Conservation (phyloP, 2,888 invertebrate species). For the Alcis repandata region DNA sequence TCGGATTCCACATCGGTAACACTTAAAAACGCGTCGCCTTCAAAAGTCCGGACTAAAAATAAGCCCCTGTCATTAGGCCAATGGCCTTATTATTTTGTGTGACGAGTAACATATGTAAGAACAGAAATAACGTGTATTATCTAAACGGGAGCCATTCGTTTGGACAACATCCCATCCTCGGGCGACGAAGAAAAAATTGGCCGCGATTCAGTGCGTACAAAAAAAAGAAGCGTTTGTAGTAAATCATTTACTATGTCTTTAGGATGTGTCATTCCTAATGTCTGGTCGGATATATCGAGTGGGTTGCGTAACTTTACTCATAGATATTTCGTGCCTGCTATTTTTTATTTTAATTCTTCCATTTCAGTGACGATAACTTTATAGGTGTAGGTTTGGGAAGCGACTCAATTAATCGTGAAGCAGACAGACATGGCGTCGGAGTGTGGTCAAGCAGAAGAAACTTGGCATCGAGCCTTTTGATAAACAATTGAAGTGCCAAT, state of each 20-base stretch:
- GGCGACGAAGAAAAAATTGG: slow-evolving; percentile 72
- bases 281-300: slow-evolving; percentile 58
- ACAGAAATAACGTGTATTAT: slow-evolving; percentile 82
- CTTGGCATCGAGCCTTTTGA: slow-evolving; percentile 44
- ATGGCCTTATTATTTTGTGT: slow-evolving; percentile 84
- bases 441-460: slow-evolving; percentile 37
- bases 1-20: slow-evolving; percentile 57
- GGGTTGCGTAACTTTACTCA: slow-evolving; percentile 59
- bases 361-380: slow-evolving; percentile 57
- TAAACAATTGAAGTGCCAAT: slow-evolving; percentile 48
- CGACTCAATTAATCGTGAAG: slow-evolving; percentile 42
- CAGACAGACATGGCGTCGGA: slow-evolving; percentile 34
- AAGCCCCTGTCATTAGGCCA: slow-evolving; percentile 83
- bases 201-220: slow-evolving; percentile 70
- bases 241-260: slow-evolving; percentile 73
- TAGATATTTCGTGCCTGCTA: slow-evolving; percentile 50
- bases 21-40: slow-evolving; percentile 70
- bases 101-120: slow-evolving; percentile 83
- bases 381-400: slow-evolving; percentile 45
- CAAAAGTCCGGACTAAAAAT: slow-evolving; percentile 75
- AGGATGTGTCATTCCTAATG: slow-evolving; percentile 63
- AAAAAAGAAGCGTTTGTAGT: slow-evolving; percentile 60
- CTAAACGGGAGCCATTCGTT: slow-evolving; percentile 76
- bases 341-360: slow-evolving; percentile 55
- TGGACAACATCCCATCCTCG: slow-evolving; percentile 65